Evolutionary conservation across 2,888 invertebrate genomes (phyloP).

Genomic region (Coelogynopora nodosa): DNA sequence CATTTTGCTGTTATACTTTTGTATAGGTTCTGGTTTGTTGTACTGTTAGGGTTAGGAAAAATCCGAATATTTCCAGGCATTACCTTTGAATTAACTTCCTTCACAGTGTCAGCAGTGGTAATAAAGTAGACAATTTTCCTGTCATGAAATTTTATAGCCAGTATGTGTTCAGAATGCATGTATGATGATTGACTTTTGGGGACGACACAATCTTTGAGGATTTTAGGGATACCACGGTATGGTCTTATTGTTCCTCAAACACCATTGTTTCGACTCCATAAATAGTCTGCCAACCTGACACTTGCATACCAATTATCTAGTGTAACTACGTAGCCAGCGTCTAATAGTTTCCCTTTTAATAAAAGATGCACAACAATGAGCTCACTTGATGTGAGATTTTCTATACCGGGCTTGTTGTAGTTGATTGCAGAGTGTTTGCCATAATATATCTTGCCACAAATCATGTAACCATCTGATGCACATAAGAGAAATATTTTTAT

Average conservation of each 20-base stretch:
- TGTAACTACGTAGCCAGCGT: neutral
- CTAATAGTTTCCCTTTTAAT: neutral
- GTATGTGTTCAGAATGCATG: too few species aligned
- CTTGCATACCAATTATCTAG: neutral
- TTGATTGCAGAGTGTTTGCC: neutral
- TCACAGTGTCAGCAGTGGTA: neutral
- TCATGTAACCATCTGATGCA: neutral
- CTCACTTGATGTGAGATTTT: neutral
- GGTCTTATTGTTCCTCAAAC: neutral
- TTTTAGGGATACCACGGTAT: neutral
- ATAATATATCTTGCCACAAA: neutral
- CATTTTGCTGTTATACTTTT: conserved; percentile 7
- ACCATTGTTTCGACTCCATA: neutral
- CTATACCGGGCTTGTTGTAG: neutral
- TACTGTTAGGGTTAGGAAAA: too few species aligned
- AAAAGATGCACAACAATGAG: neutral
- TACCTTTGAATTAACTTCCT: neutral
- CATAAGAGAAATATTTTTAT: too few species aligned
- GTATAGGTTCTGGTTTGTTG: conserved; percentile 28
- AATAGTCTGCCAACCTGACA: neutral
- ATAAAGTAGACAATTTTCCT: neutral
- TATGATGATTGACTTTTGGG: too few species aligned
- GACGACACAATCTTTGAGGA: too few species aligned
- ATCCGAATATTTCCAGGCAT: too few species aligned
- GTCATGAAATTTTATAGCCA: neutral